Evolutionary conservation across 2,113 vertebrate species (phyloP).

Genomic region (Saccopteryx leptura): DNA sequence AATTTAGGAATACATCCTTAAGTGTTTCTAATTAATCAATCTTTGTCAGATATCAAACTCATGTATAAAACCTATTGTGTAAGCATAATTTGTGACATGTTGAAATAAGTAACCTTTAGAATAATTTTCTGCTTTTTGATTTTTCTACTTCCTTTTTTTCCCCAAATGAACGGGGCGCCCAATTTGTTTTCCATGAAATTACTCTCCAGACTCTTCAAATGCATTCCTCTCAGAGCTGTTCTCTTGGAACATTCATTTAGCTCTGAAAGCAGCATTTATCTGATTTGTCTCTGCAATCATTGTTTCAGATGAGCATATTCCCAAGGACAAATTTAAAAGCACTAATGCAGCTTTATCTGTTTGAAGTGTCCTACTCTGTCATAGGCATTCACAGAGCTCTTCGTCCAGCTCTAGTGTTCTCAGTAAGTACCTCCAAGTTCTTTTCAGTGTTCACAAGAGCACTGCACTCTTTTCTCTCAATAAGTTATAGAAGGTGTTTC

Average conservation of each 20-base stretch:
- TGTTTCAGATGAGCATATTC: conserved; percentile 80
- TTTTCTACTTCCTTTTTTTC: background rate
- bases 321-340: conserved; percentile 85
- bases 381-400: conserved; percentile 56
- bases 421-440: conserved; percentile 70
- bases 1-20: background rate
- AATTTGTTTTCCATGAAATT: conserved; percentile 84
- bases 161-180: background rate
- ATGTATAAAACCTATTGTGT: background rate
- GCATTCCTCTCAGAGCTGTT: conserved; percentile 77
- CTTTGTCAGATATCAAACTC: conserved; percentile 49
- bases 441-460: conserved; percentile 73
- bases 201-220: conserved; percentile 81
- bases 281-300: conserved; percentile 81
- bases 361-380: conserved; percentile 82
- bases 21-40: conserved; percentile 7
- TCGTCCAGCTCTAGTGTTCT: conserved; percentile 27
- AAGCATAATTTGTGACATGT: conserved; percentile 50
- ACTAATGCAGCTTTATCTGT: conserved; percentile 81
- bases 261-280: conserved; percentile 83
- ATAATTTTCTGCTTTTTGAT: conserved; percentile 20
- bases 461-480: conserved; percentile 51
- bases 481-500: conserved; percentile 39
- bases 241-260: conserved; percentile 84
- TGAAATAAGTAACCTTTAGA: conserved; percentile 50